These are phyloP conservation scores for Dendrocincla tyrannina DNA, from an alignment of 2,797 vertebrate species.

Conservation along the genomic window DNA sequence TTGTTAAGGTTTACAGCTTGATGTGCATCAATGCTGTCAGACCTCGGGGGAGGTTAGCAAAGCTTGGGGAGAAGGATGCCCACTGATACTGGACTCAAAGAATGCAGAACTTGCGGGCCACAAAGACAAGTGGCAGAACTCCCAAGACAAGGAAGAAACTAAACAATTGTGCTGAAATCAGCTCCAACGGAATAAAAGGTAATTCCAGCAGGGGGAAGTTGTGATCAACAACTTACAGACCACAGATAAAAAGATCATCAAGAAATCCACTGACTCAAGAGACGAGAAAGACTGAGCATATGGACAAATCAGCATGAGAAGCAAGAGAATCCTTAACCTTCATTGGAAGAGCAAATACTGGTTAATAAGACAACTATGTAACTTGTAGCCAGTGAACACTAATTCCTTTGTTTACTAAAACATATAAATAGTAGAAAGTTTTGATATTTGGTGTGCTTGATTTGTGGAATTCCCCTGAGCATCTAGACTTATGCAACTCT, in stretches of 20 bases:
- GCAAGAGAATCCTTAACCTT: neutral
- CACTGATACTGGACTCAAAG: neutral
- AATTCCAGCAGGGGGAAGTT: neutral
- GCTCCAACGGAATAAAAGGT: neutral
- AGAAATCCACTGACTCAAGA: neutral
- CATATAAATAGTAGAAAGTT: neutral
- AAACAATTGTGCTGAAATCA: neutral
- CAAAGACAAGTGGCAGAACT: neutral
- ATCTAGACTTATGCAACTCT: neutral
- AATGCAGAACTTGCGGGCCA: neutral
- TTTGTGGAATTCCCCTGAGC: neutral
- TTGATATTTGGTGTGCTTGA: neutral
- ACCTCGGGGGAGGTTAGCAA: neutral
- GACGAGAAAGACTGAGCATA: neutral
- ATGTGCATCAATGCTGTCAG: neutral
- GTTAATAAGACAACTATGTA: neutral
- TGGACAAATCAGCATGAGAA: neutral
- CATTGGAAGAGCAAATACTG: neutral
- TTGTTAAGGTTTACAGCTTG: neutral
- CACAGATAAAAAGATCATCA: neutral
- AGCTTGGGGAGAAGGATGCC: neutral
- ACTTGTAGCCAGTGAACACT: neutral
- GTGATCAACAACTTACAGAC: fast-evolving
- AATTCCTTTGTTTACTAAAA: neutral
- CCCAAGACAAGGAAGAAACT: neutral